Percentiles rank a stretch among this genome's conserved stretches.
phyloP scores from a whole-genome alignment of 2,888 invertebrate species.

The Iphiclides podalirius region DNA sequence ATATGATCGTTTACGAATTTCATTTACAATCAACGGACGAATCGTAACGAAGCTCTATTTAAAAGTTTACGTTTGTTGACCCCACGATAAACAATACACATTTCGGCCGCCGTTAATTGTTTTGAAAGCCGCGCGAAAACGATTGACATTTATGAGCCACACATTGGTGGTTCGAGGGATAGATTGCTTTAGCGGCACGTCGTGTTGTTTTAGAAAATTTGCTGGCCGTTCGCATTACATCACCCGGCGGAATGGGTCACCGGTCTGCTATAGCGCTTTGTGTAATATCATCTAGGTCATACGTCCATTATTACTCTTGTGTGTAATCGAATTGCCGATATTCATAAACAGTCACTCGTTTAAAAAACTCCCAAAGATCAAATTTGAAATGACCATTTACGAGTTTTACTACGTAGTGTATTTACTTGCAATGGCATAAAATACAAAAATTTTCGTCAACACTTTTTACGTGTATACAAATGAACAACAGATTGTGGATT shows the following conservation, averaged over 20 bases:
- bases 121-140: conserved; percentile 1
- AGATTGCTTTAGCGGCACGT: conserved; percentile 25
- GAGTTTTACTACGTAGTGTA: not conserved
- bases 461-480: too few relatives aligned
- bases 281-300: conserved; percentile 20
- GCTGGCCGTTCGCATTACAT: conserved; percentile 41
- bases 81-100: too few relatives aligned
- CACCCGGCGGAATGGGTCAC: conserved; percentile 44
- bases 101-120: conserved; percentile 11
- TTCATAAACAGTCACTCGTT: not conserved
- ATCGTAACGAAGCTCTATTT: conserved; percentile 6
- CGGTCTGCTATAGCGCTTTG: conserved; percentile 30
- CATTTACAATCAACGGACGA: conserved; percentile 8
- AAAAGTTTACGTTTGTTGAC: not conserved
- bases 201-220: conserved; percentile 40
- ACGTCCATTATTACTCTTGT: conserved; percentile 4
- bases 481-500: too few relatives aligned
- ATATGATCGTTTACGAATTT: conserved; percentile 2
- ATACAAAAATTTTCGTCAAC: too few relatives aligned
- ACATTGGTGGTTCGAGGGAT: conserved; percentile 18
- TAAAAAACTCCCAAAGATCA: too few relatives aligned
- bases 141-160: conserved; percentile 22
- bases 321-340: not conserved
- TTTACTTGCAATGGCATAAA: too few relatives aligned
- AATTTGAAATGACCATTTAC: not conserved